phyloP scores from a whole-genome alignment of 1,140 invertebrate genomes.

The Drosophila burlai region DNA sequence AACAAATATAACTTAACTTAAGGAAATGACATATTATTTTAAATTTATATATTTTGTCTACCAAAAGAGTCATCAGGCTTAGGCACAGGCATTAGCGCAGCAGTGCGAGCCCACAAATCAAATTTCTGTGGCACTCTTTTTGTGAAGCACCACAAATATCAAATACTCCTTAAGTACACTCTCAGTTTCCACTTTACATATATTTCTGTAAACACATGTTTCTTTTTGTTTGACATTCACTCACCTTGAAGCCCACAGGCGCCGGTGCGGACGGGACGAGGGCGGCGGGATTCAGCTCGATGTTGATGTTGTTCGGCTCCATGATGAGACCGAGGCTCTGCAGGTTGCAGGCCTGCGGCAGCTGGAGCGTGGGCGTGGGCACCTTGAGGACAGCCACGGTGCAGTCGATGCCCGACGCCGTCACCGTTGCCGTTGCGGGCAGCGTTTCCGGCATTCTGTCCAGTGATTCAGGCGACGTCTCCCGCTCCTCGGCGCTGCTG shows the following conservation, averaged over 20 bases:
- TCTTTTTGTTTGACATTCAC: background rate
- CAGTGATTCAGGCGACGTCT: slow-evolving; percentile 9
- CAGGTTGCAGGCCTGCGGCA: slow-evolving; percentile 68
- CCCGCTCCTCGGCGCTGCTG: slow-evolving; percentile 9
- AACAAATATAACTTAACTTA: no score
- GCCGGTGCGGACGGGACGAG: slow-evolving; percentile 14
- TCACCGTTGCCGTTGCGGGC: slow-evolving; percentile 73
- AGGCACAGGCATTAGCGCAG: no score
- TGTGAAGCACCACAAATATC: background rate
- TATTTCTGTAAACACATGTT: no score
- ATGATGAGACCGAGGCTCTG: slow-evolving; percentile 74
- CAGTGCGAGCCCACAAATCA: no score
- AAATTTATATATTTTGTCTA: background rate
- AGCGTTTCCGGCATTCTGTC: slow-evolving; percentile 72
- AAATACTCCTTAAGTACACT: background rate
- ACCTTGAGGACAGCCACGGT: slow-evolving; percentile 76
- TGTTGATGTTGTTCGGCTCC: slow-evolving; percentile 75
- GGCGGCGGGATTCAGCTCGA: slow-evolving; percentile 70
- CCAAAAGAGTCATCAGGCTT: background rate
- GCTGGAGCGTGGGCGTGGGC: slow-evolving; percentile 68
- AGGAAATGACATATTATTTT: no score
- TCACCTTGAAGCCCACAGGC: slow-evolving; percentile 57
- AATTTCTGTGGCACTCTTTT: background rate
- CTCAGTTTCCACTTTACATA: background rate
- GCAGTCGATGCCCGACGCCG: slow-evolving; percentile 71